Evolutionary conservation across 2,888 invertebrate species (phyloP).

Genomic region (Atherix ibis): DNA sequence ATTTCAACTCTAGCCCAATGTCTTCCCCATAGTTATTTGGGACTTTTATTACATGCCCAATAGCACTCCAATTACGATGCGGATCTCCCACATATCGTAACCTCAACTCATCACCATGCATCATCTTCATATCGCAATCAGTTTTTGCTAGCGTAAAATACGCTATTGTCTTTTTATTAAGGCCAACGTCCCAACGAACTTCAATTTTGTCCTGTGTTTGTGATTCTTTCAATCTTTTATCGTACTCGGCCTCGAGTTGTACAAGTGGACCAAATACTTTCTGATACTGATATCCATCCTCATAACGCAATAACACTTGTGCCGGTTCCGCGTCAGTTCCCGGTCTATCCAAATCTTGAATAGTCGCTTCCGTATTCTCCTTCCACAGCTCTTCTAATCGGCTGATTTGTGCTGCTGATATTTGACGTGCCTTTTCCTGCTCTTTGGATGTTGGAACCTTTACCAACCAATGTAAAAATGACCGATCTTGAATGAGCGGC

Average conservation of each 20-base stretch:
- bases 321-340: slow-evolving; percentile 97
- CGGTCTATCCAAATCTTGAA: slow-evolving; percentile 95
- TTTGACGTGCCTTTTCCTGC: slow-evolving; percentile 87
- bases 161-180: slow-evolving; percentile 95
- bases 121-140: slow-evolving; percentile 95
- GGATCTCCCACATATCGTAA: slow-evolving; percentile 84
- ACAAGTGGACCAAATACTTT: slow-evolving; percentile 96
- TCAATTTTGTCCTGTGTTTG: slow-evolving; percentile 97
- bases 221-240: slow-evolving; percentile 91
- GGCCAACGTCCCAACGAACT: slow-evolving; percentile 95
- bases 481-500: slow-evolving; percentile 90
- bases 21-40: slow-evolving; percentile 96
- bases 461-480: slow-evolving; percentile 92
- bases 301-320: slow-evolving; percentile 62
- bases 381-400: slow-evolving; percentile 98
- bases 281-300: slow-evolving; percentile 98
- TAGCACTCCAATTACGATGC: slow-evolving; percentile 92
- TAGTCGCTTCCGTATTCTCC: slow-evolving; percentile 93
- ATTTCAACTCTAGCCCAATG: slow-evolving; percentile 91
- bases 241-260: slow-evolving; percentile 95
- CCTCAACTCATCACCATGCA: slow-evolving; percentile 96
- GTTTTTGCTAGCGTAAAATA: slow-evolving; percentile 96
- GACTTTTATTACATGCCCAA: slow-evolving; percentile 94
- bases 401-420: slow-evolving; percentile 93
- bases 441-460: slow-evolving; percentile 96